Conservation (phyloP, 2,797 vertebrate species). For the Argyrosomus regius region DNA sequence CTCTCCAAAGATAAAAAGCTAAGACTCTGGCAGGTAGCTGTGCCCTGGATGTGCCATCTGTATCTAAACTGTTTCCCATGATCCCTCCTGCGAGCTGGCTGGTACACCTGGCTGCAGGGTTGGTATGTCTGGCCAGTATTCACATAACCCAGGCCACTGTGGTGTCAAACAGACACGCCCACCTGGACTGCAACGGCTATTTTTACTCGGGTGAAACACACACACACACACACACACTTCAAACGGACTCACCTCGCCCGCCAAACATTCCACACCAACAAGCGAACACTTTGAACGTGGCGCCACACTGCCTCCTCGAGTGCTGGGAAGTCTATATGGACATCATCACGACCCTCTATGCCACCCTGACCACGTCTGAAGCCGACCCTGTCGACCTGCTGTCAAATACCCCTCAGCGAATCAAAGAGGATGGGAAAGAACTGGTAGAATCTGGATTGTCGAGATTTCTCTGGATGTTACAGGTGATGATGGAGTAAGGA, state of each 20-base stretch:
- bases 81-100: slow-evolving; percentile 48
- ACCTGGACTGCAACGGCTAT: slow-evolving; percentile 65
- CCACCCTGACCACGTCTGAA: slow-evolving; percentile 65
- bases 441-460: slow-evolving; percentile 31
- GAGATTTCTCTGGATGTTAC: slow-evolving; percentile 10
- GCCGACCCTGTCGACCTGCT: slow-evolving; percentile 62
- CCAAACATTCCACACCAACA: slow-evolving; percentile 77
- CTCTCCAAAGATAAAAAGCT: neutral
- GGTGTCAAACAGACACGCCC: slow-evolving; percentile 59
- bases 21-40: slow-evolving; percentile 27
- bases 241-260: slow-evolving; percentile 62
- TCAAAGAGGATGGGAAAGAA: slow-evolving; percentile 39
- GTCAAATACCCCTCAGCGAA: slow-evolving; percentile 68
- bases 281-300: slow-evolving; percentile 76
- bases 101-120: slow-evolving; percentile 50
- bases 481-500: neutral
- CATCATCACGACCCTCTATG: slow-evolving; percentile 60
- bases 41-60: slow-evolving; percentile 58
- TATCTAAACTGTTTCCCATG: slow-evolving; percentile 64
- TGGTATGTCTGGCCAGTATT: slow-evolving; percentile 43
- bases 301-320: slow-evolving; percentile 64
- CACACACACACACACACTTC: slow-evolving; percentile 52
- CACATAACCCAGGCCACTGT: slow-evolving; percentile 44
- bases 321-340: slow-evolving; percentile 79
- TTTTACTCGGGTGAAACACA: slow-evolving; percentile 60